Evolutionary conservation across 37 sponge, comb jelly and placozoan genomes (phyloP).

Genomic region (Aphrocallistes beatrix): DNA sequence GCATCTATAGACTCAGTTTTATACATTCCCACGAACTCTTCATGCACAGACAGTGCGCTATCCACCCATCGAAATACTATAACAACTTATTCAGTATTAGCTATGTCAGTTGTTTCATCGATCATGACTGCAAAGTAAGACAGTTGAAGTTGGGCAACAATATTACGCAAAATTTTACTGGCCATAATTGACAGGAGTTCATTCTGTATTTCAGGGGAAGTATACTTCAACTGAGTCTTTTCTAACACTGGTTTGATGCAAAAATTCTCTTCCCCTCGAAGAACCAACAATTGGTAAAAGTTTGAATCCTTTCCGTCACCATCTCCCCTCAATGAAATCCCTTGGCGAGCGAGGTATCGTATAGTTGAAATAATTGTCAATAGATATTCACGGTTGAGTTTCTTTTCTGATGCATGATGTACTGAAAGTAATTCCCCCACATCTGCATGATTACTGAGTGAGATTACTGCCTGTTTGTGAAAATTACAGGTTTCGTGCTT

Average conservation of each 20-base stretch:
- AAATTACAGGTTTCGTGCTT: conserved; percentile 25
- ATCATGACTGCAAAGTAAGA: background rate
- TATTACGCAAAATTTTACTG: background rate
- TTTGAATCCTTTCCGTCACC: background rate
- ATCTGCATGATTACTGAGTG: background rate
- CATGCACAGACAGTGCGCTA: conserved; percentile 3
- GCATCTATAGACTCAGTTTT: conserved; percentile 22
- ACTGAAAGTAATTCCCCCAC: background rate
- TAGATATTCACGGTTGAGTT: background rate
- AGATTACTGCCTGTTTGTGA: background rate
- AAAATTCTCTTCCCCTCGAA: background rate
- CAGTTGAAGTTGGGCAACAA: background rate
- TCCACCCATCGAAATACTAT: conserved; percentile 25
- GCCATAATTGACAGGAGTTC: conserved; percentile 11
- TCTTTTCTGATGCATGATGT: background rate
- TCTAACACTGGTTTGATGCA: background rate
- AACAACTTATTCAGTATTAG: conserved; percentile 19
- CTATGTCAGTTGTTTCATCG: conserved; percentile 20
- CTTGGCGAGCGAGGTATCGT: background rate
- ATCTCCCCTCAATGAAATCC: background rate
- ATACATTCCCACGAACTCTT: conserved; percentile 25
- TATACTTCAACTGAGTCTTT: background rate
- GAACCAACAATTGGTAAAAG: background rate
- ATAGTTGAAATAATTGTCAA: background rate
- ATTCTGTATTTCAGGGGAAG: background rate